Evolutionary conservation across 2,797 vertebrate species (phyloP).

Genomic region (Hippocampus kuda): DNA sequence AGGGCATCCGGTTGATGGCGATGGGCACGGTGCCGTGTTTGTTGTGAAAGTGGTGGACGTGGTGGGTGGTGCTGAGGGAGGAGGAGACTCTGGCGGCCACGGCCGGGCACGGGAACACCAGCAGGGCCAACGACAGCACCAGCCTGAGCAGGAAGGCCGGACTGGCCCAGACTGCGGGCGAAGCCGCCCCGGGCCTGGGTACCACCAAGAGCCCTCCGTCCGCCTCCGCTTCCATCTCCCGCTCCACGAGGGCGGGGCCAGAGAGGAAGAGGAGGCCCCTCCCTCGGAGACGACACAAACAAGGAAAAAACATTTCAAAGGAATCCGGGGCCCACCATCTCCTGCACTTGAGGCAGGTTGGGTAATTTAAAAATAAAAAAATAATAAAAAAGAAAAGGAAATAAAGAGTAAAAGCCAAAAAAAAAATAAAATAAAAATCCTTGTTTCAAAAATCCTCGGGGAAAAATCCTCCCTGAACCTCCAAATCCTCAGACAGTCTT

Average conservation of each 20-base stretch:
- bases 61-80: conserved; percentile 89
- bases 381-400: background rate
- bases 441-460: conserved; percentile 17
- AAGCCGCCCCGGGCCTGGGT: conserved; percentile 40
- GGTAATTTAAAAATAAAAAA: conserved; percentile 27
- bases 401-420: conserved; percentile 38
- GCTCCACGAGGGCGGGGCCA: conserved; percentile 50
- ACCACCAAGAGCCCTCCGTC: conserved; percentile 43
- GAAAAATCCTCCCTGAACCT: conserved; percentile 40
- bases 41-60: conserved; percentile 94
- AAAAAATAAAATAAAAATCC: conserved; percentile 42
- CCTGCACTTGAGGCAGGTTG: conserved; percentile 50
- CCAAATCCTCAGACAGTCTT: conserved; percentile 54
- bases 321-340: conserved; percentile 64
- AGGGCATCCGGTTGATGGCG: conserved; percentile 94
- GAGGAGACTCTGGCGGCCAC: conserved; percentile 85
- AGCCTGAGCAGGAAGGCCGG: conserved; percentile 61
- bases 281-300: conserved; percentile 63
- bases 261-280: conserved; percentile 56
- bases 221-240: conserved; percentile 51
- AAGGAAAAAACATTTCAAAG: conserved; percentile 70
- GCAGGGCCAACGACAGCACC: conserved; percentile 64
- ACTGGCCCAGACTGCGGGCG: conserved; percentile 59
- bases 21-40: conserved; percentile 93
- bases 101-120: conserved; percentile 71